Percentiles rank a stretch among this genome's conserved stretches.
phyloP scores from a whole-genome alignment of 64 coral and sea anemone species.

The Pocillopora verrucosa region DNA sequence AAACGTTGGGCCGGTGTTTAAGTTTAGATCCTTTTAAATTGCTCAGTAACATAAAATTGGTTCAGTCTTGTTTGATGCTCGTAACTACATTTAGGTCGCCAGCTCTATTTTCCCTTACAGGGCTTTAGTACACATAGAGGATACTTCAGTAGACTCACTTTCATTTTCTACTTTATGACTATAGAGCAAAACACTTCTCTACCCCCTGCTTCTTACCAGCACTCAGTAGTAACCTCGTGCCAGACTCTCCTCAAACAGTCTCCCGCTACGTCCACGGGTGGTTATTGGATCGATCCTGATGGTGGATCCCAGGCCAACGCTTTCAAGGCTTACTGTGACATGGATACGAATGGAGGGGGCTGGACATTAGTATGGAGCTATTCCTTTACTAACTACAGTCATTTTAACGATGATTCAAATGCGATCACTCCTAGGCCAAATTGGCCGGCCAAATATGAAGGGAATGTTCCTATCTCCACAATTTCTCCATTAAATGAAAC shows the following conservation, averaged over 20 bases:
- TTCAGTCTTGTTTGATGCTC: too few relatives aligned
- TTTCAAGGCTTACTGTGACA: slow-evolving; percentile 15
- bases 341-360: background rate
- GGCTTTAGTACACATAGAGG: too few relatives aligned
- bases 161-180: background rate
- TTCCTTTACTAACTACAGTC: background rate
- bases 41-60: too few relatives aligned
- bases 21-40: too few relatives aligned
- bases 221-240: background rate
- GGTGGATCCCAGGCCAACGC: slow-evolving; percentile 11
- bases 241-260: slow-evolving; percentile 15
- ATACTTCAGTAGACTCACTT: too few relatives aligned
- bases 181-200: too few relatives aligned
- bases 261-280: background rate
- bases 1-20: too few relatives aligned
- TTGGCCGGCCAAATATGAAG: background rate
- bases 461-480: background rate
- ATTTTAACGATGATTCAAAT: background rate
- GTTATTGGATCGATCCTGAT: slow-evolving; percentile 44
- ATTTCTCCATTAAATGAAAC: too few relatives aligned
- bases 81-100: background rate
- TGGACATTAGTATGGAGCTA: slow-evolving; percentile 12
- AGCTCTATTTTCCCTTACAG: background rate
- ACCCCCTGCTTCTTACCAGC: background rate
- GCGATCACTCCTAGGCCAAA: slow-evolving; percentile 30